Percentiles rank a stretch among this genome's conserved stretches.
These are phyloP conservation scores for Blomia tropicalis DNA, from an alignment of 2,888 invertebrate genomes.

Conservation along the genomic window DNA sequence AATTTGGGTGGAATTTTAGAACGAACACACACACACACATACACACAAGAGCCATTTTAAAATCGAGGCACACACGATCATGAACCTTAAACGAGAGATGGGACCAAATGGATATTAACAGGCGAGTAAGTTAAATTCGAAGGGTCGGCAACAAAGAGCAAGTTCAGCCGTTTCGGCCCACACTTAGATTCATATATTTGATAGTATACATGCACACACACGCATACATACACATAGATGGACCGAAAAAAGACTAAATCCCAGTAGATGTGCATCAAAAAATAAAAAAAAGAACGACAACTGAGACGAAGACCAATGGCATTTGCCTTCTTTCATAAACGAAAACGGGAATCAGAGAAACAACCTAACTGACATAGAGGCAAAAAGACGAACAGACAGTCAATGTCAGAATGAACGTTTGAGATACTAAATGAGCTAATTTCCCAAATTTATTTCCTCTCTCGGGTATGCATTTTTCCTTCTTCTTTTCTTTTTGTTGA, in stretches of 20 bases:
- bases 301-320: too few species aligned
- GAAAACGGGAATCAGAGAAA: too few species aligned
- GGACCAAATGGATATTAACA: slow-evolving; percentile 7
- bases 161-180: not conserved
- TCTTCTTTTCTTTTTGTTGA: too few species aligned
- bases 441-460: slow-evolving; percentile 1
- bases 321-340: too few species aligned
- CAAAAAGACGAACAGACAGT: too few species aligned
- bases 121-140: too few species aligned
- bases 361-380: too few species aligned
- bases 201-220: too few species aligned
- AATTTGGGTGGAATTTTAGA: too few species aligned
- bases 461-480: too few species aligned
- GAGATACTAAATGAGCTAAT: slow-evolving; percentile 1
- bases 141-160: too few species aligned
- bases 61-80: slow-evolving; percentile 2
- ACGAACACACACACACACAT: not conserved
- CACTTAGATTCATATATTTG: not conserved
- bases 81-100: not conserved
- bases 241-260: slow-evolving; percentile 2
- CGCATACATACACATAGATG: not conserved
- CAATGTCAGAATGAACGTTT: not conserved
- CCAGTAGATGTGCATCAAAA: not conserved
- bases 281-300: not conserved
- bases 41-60: slow-evolving; percentile 8